Evolutionary conservation across 2,113 vertebrate species (phyloP).

Genomic region (Spea bombifrons): DNA sequence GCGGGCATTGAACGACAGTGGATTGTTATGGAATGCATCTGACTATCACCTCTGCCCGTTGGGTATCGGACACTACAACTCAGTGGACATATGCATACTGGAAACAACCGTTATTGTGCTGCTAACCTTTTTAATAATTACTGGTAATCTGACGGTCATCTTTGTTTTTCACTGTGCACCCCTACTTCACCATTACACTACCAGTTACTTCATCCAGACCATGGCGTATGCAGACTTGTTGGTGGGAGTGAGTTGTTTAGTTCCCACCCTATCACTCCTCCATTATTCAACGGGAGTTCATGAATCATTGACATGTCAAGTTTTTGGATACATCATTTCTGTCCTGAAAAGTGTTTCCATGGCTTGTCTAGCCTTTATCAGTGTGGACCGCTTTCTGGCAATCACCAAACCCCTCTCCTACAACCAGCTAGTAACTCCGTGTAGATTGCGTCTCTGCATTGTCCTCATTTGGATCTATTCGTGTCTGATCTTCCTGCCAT

Average conservation of each 20-base stretch:
- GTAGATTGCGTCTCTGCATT: conserved; percentile 90
- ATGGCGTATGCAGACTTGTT: conserved; percentile 97
- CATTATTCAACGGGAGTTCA: conserved; percentile 89
- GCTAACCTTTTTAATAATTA: conserved; percentile 92
- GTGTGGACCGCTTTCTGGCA: conserved; percentile 94
- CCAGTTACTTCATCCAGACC: conserved; percentile 98
- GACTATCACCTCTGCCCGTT: conserved; percentile 89
- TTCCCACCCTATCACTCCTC: conserved; percentile 91
- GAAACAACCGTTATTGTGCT: conserved; percentile 91
- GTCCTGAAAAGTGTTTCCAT: conserved; percentile 98
- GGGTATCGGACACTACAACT: conserved; percentile 84
- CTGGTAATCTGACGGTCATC: conserved; percentile 93
- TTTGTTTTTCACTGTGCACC: conserved; percentile 97
- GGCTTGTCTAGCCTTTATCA: conserved; percentile 95
- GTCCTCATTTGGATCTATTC: conserved; percentile 94
- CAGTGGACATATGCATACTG: conserved; percentile 84
- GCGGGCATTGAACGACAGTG: conserved; percentile 77
- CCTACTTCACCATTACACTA: conserved; percentile 93
- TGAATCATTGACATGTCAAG: conserved; percentile 91
- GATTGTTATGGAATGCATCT: conserved; percentile 71
- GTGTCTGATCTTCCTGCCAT: conserved; percentile 88
- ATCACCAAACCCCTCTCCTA: conserved; percentile 97
- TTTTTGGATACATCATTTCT: conserved; percentile 96
- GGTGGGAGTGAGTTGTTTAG: conserved; percentile 94
- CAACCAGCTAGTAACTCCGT: conserved; percentile 95